phyloP scores from a whole-genome alignment of 2,797 vertebrate genomes.

The Cyclura pinguis region DNA sequence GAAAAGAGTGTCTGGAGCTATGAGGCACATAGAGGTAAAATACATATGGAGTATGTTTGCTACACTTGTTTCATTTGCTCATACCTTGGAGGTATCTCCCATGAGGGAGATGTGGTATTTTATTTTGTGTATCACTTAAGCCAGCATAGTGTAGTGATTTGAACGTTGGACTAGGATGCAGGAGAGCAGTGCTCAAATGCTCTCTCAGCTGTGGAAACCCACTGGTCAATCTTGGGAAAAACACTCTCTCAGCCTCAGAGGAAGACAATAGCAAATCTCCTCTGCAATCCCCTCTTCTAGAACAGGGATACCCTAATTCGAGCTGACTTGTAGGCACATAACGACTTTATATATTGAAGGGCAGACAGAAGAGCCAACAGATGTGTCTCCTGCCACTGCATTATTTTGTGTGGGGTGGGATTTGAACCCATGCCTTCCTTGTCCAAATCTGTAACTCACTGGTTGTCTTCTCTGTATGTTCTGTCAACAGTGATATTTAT shows the following conservation, averaged over 20 bases:
- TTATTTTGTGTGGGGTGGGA: background rate
- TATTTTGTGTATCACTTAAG: too few relatives aligned
- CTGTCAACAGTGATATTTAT: background rate
- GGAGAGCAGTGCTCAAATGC: too few relatives aligned
- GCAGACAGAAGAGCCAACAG: background rate
- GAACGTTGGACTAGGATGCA: too few relatives aligned
- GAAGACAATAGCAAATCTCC: too few relatives aligned
- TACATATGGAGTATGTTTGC: background rate
- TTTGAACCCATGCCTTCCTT: background rate
- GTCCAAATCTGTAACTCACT: background rate
- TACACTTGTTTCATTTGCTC: background rate
- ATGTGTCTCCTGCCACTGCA: background rate
- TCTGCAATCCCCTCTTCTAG: too few relatives aligned
- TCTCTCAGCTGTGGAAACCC: too few relatives aligned
- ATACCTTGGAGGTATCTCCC: background rate
- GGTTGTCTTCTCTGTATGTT: background rate
- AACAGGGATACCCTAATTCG: too few relatives aligned
- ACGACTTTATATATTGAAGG: background rate
- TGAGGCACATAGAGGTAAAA: background rate
- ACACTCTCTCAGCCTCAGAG: too few relatives aligned
- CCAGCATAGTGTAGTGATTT: too few relatives aligned
- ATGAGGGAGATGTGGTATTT: too few relatives aligned
- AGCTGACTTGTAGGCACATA: too few relatives aligned
- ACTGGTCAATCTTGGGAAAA: too few relatives aligned
- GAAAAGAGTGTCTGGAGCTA: background rate